A percentile compares a stretch with the other conserved stretches of the same genome.
These are phyloP conservation scores for Helarctos malayanus DNA, from an alignment of 2,797 vertebrate genomes.

Conservation along the genomic window DNA sequence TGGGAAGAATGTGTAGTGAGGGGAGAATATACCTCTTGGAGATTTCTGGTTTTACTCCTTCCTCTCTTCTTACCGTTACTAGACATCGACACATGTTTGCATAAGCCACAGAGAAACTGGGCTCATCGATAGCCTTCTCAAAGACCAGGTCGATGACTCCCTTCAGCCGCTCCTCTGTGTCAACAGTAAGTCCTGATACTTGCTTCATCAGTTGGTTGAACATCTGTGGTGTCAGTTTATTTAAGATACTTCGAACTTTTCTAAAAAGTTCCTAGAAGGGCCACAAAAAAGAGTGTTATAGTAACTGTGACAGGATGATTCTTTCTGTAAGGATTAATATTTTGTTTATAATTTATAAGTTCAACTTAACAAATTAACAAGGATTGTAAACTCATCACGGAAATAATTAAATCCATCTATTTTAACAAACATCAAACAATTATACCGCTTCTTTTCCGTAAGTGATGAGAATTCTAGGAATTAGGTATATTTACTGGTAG, in stretches of 20 bases:
- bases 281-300: constrained; percentile 22
- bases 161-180: constrained; percentile 98
- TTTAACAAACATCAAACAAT: not conserved
- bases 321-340: not conserved
- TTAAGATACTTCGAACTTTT: constrained; percentile 98
- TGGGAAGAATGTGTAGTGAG: constrained; percentile 61
- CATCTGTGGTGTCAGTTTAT: constrained; percentile 99
- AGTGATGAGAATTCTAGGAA: constrained; percentile 16
- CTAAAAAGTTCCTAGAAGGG: constrained; percentile 94
- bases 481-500: not conserved
- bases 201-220: constrained; percentile 99
- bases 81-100: constrained; percentile 99
- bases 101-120: constrained; percentile 98
- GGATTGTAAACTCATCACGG: not conserved
- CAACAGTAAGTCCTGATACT: constrained; percentile 97
- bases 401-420: constrained; percentile 39
- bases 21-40: constrained; percentile 68
- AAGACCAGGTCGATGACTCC: constrained; percentile 99
- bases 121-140: constrained; percentile 98
- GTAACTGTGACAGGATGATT: not conserved
- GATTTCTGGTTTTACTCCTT: constrained; percentile 59
- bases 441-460: not conserved
- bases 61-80: constrained; percentile 92
- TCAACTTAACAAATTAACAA: not conserved
- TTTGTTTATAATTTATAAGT: constrained; percentile 30